A percentile compares a stretch with the other conserved stretches of the same genome.
phyloP scores from a whole-genome alignment of 2,888 invertebrate species.

The Therioaphis trifolii region DNA sequence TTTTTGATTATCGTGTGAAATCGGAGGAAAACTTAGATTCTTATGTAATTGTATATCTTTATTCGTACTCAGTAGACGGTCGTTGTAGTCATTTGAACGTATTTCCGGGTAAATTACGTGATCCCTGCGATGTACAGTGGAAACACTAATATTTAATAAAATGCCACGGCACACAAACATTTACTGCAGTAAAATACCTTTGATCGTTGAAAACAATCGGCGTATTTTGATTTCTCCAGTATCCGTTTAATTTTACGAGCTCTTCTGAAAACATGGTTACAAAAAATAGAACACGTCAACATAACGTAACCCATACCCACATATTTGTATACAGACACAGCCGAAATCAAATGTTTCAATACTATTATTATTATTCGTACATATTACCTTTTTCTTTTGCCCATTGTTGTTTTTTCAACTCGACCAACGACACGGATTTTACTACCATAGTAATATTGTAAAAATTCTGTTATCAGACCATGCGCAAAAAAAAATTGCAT shows the following conservation, averaged over 20 bases:
- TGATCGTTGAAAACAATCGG: slow-evolving; percentile 45
- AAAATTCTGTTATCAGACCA: background rate
- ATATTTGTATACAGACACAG: too few relatives aligned
- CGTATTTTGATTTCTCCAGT: slow-evolving; percentile 49
- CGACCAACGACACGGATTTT: slow-evolving; percentile 75
- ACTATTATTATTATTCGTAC: too few relatives aligned
- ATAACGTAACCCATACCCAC: too few relatives aligned
- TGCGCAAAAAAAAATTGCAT: background rate
- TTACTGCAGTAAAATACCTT: slow-evolving; percentile 5
- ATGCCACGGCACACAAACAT: background rate
- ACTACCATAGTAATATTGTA: slow-evolving; percentile 47
- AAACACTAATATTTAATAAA: background rate
- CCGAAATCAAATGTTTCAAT: too few relatives aligned
- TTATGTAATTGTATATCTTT: slow-evolving; percentile 29
- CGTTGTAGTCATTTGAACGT: slow-evolving; percentile 19
- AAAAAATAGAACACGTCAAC: background rate
- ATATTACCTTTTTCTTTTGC: slow-evolving; percentile 91
- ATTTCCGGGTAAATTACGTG: slow-evolving; percentile 1
- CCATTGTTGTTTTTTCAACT: slow-evolving; percentile 93
- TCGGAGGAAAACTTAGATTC: slow-evolving; percentile 55
- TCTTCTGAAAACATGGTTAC: slow-evolving; percentile 27
- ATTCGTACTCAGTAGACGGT: background rate
- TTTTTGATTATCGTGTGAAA: slow-evolving; percentile 43
- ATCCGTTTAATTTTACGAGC: slow-evolving; percentile 47
- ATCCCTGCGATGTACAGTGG: background rate